phyloP scores from a whole-genome alignment of 2,888 invertebrate species.

The Drosophila basisetae region DNA sequence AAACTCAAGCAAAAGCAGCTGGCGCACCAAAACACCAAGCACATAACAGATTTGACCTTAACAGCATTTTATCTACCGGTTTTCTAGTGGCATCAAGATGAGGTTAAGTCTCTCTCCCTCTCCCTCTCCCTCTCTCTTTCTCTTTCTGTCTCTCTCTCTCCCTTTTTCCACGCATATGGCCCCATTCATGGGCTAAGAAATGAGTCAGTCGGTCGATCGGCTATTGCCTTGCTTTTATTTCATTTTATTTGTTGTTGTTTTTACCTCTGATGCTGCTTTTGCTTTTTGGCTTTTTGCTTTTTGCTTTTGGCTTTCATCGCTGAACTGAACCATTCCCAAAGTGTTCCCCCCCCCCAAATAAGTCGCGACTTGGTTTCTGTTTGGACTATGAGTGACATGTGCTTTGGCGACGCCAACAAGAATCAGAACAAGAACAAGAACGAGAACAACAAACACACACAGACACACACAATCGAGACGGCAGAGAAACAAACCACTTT shows the following conservation, averaged over 20 bases:
- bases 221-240: slow-evolving; percentile 37
- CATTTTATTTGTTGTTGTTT: slow-evolving; percentile 21
- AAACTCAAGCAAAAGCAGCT: slow-evolving; percentile 14
- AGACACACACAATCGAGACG: slow-evolving; percentile 56
- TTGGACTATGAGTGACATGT: slow-evolving; percentile 62
- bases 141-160: background rate
- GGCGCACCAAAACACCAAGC: slow-evolving; percentile 8
- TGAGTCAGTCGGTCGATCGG: slow-evolving; percentile 76
- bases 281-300: slow-evolving; percentile 5
- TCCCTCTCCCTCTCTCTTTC: background rate
- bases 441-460: slow-evolving; percentile 59
- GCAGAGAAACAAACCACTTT: slow-evolving; percentile 78
- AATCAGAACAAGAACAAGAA: slow-evolving; percentile 38
- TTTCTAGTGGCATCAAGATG: slow-evolving; percentile 63
- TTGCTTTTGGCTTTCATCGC: slow-evolving; percentile 36
- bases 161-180: slow-evolving; percentile 21
- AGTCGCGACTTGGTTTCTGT: slow-evolving; percentile 43
- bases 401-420: slow-evolving; percentile 62
- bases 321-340: slow-evolving; percentile 66
- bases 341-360: slow-evolving; percentile 50
- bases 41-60: slow-evolving; percentile 78
- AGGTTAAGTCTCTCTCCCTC: slow-evolving; percentile 10
- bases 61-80: slow-evolving; percentile 72
- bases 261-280: slow-evolving; percentile 18
- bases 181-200: slow-evolving; percentile 60